These are phyloP conservation scores for Steinernema hermaphroditum DNA, from an alignment of 2,888 invertebrate genomes.

Conservation along the genomic window DNA sequence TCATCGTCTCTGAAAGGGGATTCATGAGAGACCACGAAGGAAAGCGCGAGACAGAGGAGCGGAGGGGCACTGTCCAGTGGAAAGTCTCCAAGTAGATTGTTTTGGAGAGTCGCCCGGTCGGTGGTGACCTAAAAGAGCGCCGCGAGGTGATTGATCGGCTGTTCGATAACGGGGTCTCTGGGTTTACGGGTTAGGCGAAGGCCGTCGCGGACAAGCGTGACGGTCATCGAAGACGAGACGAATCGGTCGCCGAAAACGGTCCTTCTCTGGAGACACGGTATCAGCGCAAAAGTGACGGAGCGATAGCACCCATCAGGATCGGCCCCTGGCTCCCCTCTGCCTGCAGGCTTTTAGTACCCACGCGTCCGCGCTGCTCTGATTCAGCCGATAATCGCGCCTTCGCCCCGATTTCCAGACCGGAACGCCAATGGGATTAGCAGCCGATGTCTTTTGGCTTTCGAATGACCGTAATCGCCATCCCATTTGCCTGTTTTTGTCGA, in stretches of 20 bases:
- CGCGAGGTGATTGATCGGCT: conserved; percentile 21
- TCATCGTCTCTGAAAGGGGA: not conserved
- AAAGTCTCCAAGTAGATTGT: not conserved
- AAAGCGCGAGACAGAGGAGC: not conserved
- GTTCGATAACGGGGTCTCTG: conserved; percentile 22
- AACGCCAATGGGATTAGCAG: conserved; percentile 14
- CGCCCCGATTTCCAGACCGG: conserved; percentile 16
- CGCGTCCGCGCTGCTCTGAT: conserved; percentile 4
- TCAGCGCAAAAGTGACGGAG: too few relatives aligned
- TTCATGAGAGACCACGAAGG: not conserved
- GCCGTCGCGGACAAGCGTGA: not conserved
- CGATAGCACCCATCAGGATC: too few relatives aligned
- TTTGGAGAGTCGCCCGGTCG: not conserved
- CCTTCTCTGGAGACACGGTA: too few relatives aligned
- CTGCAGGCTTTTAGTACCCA: conserved; percentile 10
- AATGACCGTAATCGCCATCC: conserved; percentile 10
- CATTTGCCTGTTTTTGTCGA: conserved; percentile 18
- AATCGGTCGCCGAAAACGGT: too few relatives aligned
- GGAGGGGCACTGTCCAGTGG: not conserved
- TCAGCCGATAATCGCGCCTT: conserved; percentile 10
- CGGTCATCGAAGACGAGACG: not conserved
- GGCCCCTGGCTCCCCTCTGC: not conserved
- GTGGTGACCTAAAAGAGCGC: not conserved
- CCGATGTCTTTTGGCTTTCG: not conserved
- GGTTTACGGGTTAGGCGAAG: conserved; percentile 12